Base-by-base conservation (phyloP, 2,888 invertebrate genomes). In the Periphyllus acericola region DNA sequence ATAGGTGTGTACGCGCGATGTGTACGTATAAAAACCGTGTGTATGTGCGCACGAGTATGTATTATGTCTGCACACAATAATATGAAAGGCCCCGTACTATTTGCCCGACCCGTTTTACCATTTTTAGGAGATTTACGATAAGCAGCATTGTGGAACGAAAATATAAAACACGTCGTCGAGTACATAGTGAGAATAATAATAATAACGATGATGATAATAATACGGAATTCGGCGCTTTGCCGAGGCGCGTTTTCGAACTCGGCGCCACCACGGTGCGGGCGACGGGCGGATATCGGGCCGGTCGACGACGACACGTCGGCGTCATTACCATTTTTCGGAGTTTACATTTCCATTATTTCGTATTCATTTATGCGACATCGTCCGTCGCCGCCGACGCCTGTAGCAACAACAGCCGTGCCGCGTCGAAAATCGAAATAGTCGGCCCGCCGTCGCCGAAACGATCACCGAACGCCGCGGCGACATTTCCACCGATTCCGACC, bases 281-380 rank as follows among this genome's bases (percentile, higher is more conserved):
- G 78, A 1, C 34, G 19, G 40, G 21, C 46, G 46, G 46, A 46
- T 46, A 46, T 46, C 46, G 46, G 46, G n/a, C 14, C 46, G 14
- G 46, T 46, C 76, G 25, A 34, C 52, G 55, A 32, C 52, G 76
- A 19, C 46, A 17, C 75, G 46, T 46, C 8, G 14, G n/a, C 52
- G 52, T 60, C 55, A 60, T 79, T 79, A 79, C 79, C 66, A 21
- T 81, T 81, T 68, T 68, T 40, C 66, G 60, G 36, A 17, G 80
- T 80, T 80, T n/a, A 66, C 29, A 66, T 60, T 60, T 21, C 46
- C 46, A 46, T 60, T 60, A 60, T 60, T 25, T 29, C 29, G 68
- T 81, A 68, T 81, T 68, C 81, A 71, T 81, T 81, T 71, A 81
- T 71, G 68, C 81, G 81, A 8, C n/a, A 36, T n/a, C 8, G 55